A percentile compares a stretch with the other conserved stretches of the same genome.
phyloP scores from a whole-genome alignment of 2,113 vertebrate species.

The Podiceps cristatus region DNA sequence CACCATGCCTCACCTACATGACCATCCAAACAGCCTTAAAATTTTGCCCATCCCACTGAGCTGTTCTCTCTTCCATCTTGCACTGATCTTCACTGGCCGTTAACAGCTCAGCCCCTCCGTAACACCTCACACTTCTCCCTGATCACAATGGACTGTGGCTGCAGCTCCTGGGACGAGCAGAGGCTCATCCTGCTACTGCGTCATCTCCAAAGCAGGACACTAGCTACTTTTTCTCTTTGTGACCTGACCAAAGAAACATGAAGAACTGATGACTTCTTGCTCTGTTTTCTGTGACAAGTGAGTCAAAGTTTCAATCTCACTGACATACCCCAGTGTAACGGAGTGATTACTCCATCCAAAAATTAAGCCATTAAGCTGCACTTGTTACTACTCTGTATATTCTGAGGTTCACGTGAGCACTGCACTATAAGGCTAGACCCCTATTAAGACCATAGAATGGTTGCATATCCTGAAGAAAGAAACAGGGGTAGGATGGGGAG shows the following conservation, averaged over 20 bases:
- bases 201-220: not conserved
- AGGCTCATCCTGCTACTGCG: not conserved
- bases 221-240: not conserved
- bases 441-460: not conserved
- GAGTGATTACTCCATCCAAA: not conserved
- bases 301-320: not conserved
- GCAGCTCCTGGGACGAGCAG: not conserved
- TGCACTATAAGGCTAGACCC: not conserved
- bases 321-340: not conserved
- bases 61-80: not conserved
- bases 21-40: rapidly evolving
- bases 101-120: rapidly evolving
- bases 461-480: not conserved
- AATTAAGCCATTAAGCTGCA: not conserved
- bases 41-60: not conserved
- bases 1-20: not conserved
- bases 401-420: not conserved
- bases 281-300: not conserved
- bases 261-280: not conserved
- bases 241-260: not conserved
- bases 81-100: not conserved
- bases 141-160: not conserved
- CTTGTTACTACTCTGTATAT: not conserved
- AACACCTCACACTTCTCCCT: not conserved
- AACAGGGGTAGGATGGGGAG: not conserved